phyloP scores from a whole-genome alignment of 2,113 vertebrate genomes.

The Phocoena phocoena region DNA sequence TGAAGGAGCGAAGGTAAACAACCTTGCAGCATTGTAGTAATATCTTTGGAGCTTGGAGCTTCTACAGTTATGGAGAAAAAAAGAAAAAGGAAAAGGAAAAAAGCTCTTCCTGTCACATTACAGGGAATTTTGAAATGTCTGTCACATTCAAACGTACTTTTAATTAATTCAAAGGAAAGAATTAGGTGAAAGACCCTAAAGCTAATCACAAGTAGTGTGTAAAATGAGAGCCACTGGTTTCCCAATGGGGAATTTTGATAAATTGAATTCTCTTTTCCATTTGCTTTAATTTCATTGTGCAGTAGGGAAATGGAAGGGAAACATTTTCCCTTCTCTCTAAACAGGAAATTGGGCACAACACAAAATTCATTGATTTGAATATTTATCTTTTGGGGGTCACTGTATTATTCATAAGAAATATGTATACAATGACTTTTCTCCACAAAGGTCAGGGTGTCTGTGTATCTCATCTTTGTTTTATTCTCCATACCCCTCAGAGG shows the following conservation, averaged over 20 bases:
- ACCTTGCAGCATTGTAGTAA: slow-evolving; percentile 86
- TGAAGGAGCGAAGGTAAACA: slow-evolving; percentile 93
- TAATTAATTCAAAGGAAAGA: slow-evolving; percentile 86
- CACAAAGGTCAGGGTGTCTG: neutral
- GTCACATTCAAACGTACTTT: slow-evolving; percentile 83
- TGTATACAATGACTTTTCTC: neutral
- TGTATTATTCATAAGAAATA: slow-evolving; percentile 28
- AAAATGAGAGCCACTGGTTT: slow-evolving; percentile 78
- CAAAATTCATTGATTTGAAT: slow-evolving; percentile 36
- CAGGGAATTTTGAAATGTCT: slow-evolving; percentile 80
- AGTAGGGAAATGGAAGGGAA: slow-evolving; percentile 60
- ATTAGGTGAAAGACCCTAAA: slow-evolving; percentile 83
- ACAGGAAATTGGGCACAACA: slow-evolving; percentile 52
- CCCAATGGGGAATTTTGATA: slow-evolving; percentile 81
- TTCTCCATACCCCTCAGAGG: neutral
- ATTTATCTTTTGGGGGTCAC: neutral
- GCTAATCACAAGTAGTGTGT: slow-evolving; percentile 81
- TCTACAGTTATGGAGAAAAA: slow-evolving; percentile 71
- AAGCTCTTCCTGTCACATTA: slow-evolving; percentile 74
- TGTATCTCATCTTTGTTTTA: neutral
- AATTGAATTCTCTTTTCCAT: slow-evolving; percentile 76
- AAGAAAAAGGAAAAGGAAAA: neutral
- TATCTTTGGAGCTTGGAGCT: slow-evolving; percentile 78
- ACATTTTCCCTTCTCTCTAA: slow-evolving; percentile 55
- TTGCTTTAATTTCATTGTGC: slow-evolving; percentile 72